Conservation (phyloP, 2,113 vertebrate species). For the Trogon melanurus region DNA sequence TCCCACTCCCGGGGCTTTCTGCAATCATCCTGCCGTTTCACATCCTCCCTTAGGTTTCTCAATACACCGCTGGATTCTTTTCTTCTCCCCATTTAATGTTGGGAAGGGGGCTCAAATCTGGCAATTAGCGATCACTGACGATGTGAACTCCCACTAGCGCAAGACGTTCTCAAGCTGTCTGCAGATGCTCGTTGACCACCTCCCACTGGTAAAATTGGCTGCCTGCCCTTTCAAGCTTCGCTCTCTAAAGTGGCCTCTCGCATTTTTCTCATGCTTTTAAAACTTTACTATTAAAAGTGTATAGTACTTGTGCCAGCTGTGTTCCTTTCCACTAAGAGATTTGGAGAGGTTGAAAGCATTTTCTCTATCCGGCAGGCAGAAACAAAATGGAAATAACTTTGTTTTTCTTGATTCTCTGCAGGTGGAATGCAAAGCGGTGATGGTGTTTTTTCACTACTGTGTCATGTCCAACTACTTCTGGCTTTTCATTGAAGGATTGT, state of each 20-base stretch:
- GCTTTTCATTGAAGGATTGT: conserved; percentile 97
- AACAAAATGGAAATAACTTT: background rate
- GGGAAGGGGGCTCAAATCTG: background rate
- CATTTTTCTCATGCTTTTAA: background rate
- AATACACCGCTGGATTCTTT: background rate
- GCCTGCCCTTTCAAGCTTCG: background rate
- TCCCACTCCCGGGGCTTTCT: background rate
- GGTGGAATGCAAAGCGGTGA: conserved; percentile 95
- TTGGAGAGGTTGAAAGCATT: background rate
- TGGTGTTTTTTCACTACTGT: conserved; percentile 99
- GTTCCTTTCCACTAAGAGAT: background rate
- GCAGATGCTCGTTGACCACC: background rate
- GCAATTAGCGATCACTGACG: background rate
- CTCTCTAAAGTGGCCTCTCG: background rate
- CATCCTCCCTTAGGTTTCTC: background rate
- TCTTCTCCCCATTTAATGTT: background rate
- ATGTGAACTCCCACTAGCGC: background rate
- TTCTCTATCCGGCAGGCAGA: rapidly evolving
- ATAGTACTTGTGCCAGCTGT: background rate
- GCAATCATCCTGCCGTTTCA: background rate
- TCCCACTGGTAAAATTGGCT: conserved; percentile 28
- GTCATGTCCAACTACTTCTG: conserved; percentile 99
- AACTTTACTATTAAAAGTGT: background rate
- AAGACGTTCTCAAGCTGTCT: background rate
- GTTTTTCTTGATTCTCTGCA: conserved; percentile 47